These are phyloP conservation scores for Asarcornis scutulata DNA, from an alignment of 2,113 vertebrate species.

Conservation along the genomic window DNA sequence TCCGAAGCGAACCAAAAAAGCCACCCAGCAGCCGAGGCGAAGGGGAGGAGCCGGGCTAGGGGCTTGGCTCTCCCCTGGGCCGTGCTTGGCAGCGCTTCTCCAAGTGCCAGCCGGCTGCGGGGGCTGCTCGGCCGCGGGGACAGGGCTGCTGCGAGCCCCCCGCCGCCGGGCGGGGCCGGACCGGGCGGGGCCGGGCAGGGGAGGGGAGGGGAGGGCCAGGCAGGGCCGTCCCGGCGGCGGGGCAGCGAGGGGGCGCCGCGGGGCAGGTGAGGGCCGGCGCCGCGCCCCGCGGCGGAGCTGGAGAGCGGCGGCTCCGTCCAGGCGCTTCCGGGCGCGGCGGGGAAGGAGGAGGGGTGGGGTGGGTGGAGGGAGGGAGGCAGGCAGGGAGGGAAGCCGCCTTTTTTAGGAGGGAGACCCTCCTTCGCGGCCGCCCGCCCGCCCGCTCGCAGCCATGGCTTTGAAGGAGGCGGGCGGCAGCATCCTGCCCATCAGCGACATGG, in stretches of 20 bases:
- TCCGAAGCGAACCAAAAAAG: not conserved
- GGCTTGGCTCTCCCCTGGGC: conserved; percentile 6
- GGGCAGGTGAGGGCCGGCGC: not conserved
- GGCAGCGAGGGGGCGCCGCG: not conserved
- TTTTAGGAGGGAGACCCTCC: conserved; percentile 64
- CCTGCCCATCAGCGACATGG: conserved; percentile 89
- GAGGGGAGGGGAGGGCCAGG: not conserved
- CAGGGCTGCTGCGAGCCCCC: no score
- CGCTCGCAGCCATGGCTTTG: conserved; percentile 82
- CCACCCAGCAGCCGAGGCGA: not conserved
- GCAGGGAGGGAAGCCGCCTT: conserved; percentile 2
- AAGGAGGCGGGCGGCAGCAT: conserved; percentile 83
- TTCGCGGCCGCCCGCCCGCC: conserved; percentile 43
- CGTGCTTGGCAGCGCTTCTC: conserved; percentile 28
- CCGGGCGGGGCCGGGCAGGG: not conserved
- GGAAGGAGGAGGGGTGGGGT: not conserved
- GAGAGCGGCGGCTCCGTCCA: not conserved
- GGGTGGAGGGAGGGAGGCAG: not conserved
- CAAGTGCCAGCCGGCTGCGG: conserved; percentile 25
- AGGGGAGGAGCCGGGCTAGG: conserved; percentile 33
- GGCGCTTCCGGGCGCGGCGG: conserved; percentile 2
- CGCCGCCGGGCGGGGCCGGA: not conserved
- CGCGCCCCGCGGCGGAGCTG: not conserved
- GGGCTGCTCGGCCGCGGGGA: not conserved
- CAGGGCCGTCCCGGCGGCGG: not conserved